Percentiles rank a stretch among this genome's conserved stretches.
These are phyloP conservation scores for Oligia fasciuncula DNA, from an alignment of 2,888 invertebrate species.

Conservation along the genomic window DNA sequence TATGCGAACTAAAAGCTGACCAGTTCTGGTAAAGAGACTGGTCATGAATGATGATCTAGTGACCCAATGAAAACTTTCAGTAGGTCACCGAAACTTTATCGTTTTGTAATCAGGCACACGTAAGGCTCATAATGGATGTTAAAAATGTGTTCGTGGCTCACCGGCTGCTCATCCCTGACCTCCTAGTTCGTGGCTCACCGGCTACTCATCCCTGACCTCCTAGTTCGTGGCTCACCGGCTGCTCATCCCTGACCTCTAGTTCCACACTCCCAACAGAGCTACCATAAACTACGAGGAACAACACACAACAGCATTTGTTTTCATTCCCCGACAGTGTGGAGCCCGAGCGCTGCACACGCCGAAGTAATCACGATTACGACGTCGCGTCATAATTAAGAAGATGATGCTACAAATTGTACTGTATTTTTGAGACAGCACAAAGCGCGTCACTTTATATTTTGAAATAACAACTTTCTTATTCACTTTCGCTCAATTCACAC, in stretches of 20 bases:
- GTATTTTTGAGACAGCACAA: slow-evolving; percentile 18
- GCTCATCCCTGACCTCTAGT: no score
- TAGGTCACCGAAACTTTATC: slow-evolving; percentile 11
- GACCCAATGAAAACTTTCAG: slow-evolving; percentile 13
- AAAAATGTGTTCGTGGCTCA: neutral
- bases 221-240: neutral
- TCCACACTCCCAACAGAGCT: neutral
- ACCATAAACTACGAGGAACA: neutral
- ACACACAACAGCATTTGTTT: neutral
- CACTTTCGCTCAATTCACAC: slow-evolving; percentile 89
- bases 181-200: neutral
- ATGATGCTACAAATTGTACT: slow-evolving; percentile 25
- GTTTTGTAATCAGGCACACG: neutral
- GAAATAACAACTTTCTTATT: slow-evolving; percentile 80
- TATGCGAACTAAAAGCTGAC: neutral
- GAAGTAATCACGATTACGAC: slow-evolving; percentile 3
- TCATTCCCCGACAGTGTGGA: neutral
- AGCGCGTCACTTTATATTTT: slow-evolving; percentile 52
- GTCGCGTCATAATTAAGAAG: slow-evolving; percentile 2
- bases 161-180: neutral
- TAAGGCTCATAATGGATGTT: neutral
- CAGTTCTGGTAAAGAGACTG: neutral
- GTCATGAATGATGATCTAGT: neutral
- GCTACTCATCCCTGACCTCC: no score
- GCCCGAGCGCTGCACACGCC: neutral